These are phyloP conservation scores for Camponotus fellah DNA, from an alignment of 2,888 invertebrate species.

Conservation along the genomic window DNA sequence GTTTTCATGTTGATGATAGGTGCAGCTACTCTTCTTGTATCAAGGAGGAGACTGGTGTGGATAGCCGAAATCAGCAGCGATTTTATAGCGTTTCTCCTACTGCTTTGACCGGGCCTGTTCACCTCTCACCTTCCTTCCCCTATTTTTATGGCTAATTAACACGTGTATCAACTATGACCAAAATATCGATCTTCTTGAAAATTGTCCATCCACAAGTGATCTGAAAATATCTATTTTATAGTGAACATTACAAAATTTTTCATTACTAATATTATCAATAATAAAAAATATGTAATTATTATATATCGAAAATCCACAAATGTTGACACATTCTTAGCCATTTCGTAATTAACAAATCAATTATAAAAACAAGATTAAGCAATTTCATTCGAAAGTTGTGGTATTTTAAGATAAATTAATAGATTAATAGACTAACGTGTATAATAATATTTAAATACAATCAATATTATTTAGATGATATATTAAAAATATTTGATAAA, in stretches of 20 bases:
- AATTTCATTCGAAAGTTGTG: background rate
- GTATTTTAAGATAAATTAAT: background rate
- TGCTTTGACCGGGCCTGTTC: conserved; percentile 60
- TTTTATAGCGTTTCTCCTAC: conserved; percentile 78
- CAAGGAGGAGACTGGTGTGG: conserved; percentile 66
- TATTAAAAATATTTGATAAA: too few species aligned
- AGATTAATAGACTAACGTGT: background rate
- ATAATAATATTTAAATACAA: background rate
- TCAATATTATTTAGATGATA: background rate
- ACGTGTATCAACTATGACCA: conserved; percentile 13
- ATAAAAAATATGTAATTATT: background rate
- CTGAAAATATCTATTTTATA: background rate
- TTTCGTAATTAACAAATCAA: background rate
- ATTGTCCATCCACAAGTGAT: background rate
- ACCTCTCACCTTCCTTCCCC: conserved; percentile 70
- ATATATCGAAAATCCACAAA: background rate
- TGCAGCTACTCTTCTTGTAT: conserved; percentile 55
- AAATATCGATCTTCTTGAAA: conserved; percentile 61
- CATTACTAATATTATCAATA: background rate
- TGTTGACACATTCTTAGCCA: background rate
- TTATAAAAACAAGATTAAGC: background rate
- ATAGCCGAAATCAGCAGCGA: conserved; percentile 45
- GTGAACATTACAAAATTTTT: background rate
- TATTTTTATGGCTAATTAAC: conserved; percentile 16
- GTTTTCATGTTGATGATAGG: conserved; percentile 68